Evolutionary conservation across 1,140 invertebrate species (phyloP).

Genomic region (Drosophila albomicans): DNA sequence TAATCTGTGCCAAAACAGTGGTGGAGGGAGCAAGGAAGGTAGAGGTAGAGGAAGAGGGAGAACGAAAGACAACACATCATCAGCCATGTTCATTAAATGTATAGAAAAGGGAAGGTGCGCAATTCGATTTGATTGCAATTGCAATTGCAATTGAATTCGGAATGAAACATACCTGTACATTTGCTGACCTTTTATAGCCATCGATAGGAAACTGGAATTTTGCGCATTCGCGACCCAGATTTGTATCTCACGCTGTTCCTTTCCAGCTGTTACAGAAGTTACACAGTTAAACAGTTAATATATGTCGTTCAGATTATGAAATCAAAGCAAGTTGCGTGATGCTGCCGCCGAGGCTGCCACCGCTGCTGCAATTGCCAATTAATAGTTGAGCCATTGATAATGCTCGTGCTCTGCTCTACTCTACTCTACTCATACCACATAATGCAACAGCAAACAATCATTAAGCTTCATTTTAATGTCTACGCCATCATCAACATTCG

Average conservation of each 20-base stretch:
- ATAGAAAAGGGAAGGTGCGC: constrained; percentile 2
- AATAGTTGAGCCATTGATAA: constrained; percentile 1
- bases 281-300: constrained; percentile 33
- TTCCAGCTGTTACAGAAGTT: constrained; percentile 86
- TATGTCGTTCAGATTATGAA: constrained; percentile 35
- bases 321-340: constrained; percentile 38
- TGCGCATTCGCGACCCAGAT: constrained; percentile 92
- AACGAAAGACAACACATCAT: neutral
- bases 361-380: neutral
- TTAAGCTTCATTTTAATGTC: too few species aligned
- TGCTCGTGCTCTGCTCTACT: too few species aligned
- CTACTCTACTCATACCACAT: too few species aligned
- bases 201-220: constrained; percentile 91
- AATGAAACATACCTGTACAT: constrained; percentile 86
- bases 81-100: neutral
- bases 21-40: neutral
- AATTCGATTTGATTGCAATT: constrained; percentile 15
- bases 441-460: too few species aligned
- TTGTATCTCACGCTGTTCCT: constrained; percentile 89
- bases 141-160: too few species aligned
- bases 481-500: too few species aligned
- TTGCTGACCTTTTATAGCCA: constrained; percentile 92
- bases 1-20: constrained; percentile 85
- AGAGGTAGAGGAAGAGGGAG: neutral
- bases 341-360: neutral